Conservation (phyloP, 2,113 vertebrate species). For the Indicator maculatus region DNA sequence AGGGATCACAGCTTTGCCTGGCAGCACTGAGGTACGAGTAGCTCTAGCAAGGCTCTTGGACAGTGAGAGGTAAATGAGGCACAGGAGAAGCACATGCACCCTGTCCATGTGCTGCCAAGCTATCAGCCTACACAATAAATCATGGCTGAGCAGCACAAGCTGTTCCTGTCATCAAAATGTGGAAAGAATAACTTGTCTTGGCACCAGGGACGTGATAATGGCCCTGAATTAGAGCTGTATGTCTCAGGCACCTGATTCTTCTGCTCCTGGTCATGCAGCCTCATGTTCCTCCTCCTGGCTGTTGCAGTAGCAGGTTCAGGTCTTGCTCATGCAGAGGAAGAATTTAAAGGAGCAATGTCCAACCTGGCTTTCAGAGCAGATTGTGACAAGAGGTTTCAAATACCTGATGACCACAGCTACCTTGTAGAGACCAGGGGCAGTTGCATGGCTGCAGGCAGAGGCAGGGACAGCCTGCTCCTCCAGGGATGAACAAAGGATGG, state of each 20-base stretch:
- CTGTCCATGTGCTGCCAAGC: background rate
- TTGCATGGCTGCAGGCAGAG: background rate
- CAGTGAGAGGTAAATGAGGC: background rate
- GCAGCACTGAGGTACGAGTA: background rate
- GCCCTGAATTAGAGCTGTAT: constrained; percentile 31
- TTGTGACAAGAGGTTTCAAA: background rate
- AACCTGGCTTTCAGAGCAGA: background rate
- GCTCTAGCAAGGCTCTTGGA: background rate
- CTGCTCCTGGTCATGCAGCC: background rate
- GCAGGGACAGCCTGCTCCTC: background rate
- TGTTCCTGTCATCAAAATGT: constrained; percentile 35
- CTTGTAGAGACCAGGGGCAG: background rate
- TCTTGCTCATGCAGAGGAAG: background rate
- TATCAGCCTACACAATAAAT: background rate
- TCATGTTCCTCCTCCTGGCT: background rate
- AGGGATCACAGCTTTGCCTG: background rate
- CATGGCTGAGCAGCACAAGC: constrained; percentile 41
- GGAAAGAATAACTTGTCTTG: background rate
- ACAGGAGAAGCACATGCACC: background rate
- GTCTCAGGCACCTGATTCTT: constrained; percentile 17
- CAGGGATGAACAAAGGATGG: background rate
- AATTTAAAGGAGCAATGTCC: background rate
- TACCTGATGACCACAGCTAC: background rate
- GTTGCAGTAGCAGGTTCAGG: background rate
- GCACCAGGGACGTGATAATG: background rate